phyloP scores from a whole-genome alignment of 2,888 invertebrate genomes.

The Dolomedes plantarius region DNA sequence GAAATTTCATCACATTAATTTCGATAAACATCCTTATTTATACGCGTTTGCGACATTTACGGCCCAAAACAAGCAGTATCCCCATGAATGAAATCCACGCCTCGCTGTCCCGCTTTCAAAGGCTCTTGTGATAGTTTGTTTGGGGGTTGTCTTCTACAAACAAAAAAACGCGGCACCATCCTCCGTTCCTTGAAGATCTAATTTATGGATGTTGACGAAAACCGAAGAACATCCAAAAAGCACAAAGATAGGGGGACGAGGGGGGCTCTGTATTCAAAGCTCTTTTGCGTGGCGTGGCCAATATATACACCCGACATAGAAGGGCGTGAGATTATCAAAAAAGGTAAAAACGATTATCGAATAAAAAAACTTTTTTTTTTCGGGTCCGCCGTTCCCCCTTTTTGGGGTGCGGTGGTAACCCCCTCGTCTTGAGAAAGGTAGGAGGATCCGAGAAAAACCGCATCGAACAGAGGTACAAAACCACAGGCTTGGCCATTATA shows the following conservation, averaged over 20 bases:
- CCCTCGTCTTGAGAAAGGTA: conserved; percentile 32
- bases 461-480: conserved; percentile 37
- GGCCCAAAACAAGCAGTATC: neutral
- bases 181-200: conserved; percentile 46
- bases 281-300: conserved; percentile 36
- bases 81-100: neutral
- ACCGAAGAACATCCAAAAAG: conserved; percentile 32
- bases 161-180: neutral
- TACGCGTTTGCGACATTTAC: neutral
- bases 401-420: conserved; percentile 35
- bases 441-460: conserved; percentile 32
- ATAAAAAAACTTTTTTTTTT: conserved; percentile 43
- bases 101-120: neutral
- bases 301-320: conserved; percentile 41
- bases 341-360: conserved; percentile 57
- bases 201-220: conserved; percentile 70
- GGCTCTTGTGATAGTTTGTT: neutral
- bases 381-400: neutral
- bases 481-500: conserved; percentile 46
- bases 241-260: too few relatives aligned
- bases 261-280: conserved; percentile 9
- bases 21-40: neutral
- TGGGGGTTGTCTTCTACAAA: neutral
- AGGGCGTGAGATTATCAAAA: conserved; percentile 66
- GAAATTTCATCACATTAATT: too few relatives aligned